These are phyloP conservation scores for Drosophila mayaguana DNA, from an alignment of 2,888 invertebrate species.

Conservation along the genomic window DNA sequence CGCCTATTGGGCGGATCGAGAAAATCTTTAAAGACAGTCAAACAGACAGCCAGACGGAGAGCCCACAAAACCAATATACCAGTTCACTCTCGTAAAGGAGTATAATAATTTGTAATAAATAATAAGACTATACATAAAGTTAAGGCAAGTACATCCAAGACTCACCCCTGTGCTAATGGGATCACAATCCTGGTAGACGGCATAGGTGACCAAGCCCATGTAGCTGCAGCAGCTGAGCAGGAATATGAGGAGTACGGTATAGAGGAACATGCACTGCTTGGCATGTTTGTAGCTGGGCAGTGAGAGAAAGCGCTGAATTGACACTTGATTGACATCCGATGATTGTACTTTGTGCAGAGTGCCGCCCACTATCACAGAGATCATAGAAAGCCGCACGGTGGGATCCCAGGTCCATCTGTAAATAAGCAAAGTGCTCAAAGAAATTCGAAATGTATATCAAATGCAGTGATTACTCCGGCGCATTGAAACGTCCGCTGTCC, in stretches of 20 bases:
- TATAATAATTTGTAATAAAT: no score
- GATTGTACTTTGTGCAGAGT: slow-evolving; percentile 91
- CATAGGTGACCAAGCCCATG: slow-evolving; percentile 90
- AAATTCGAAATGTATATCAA: neutral
- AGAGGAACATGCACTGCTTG: slow-evolving; percentile 88
- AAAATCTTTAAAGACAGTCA: no score
- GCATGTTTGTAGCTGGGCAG: slow-evolving; percentile 90
- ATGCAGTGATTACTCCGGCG: slow-evolving; percentile 87
- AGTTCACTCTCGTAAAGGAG: no score
- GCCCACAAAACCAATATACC: no score
- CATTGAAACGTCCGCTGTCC: slow-evolving; percentile 89
- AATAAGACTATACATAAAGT: no score
- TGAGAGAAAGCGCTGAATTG: slow-evolving; percentile 93
- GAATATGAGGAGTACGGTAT: slow-evolving; percentile 88
- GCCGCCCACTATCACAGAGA: slow-evolving; percentile 91
- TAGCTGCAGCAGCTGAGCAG: slow-evolving; percentile 89
- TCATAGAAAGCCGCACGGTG: slow-evolving; percentile 91
- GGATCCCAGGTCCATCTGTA: slow-evolving; percentile 92
- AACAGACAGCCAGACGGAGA: no score
- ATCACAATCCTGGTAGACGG: slow-evolving; percentile 91
- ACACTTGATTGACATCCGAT: slow-evolving; percentile 92
- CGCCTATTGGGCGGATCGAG: no score
- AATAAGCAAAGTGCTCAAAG: slow-evolving; percentile 18
- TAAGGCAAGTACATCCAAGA: no score
- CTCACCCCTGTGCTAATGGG: slow-evolving; percentile 91